Evolutionary conservation across 2,113 vertebrate genomes (phyloP).

Genomic region (Eurypyga helias): DNA sequence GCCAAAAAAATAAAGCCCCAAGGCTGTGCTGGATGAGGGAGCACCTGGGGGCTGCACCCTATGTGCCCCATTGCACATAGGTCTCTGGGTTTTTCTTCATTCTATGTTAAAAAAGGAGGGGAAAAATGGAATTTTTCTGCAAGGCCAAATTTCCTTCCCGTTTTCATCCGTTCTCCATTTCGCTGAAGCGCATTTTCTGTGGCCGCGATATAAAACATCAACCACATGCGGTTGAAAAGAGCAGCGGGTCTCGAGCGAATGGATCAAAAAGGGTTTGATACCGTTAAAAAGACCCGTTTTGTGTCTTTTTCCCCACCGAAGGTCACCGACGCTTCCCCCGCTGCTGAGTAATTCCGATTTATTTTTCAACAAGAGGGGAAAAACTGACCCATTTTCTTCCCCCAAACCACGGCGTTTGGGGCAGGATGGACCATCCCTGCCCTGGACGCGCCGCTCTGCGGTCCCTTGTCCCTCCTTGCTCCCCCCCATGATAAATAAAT

Average conservation of each 20-base stretch:
- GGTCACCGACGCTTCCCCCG: background rate
- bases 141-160: background rate
- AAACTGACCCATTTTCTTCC: background rate
- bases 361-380: background rate
- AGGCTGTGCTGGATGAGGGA: accelerated
- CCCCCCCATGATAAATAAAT: background rate
- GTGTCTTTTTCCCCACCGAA: background rate
- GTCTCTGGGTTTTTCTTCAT: background rate
- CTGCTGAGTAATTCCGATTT: background rate
- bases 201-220: accelerated
- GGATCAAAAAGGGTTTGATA: background rate
- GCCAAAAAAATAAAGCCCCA: background rate
- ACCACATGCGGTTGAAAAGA: accelerated
- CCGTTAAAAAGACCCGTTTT: background rate
- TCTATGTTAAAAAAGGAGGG: background rate
- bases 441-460: background rate
- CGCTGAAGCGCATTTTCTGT: accelerated
- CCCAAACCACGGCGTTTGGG: accelerated
- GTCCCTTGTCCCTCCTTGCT: background rate
- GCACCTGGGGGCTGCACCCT: background rate
- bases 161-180: background rate
- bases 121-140: background rate
- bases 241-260: accelerated
- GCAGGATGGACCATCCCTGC: background rate
- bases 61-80: background rate